A percentile compares a stretch with the other conserved stretches of the same genome.
Evolutionary conservation across 2,888 invertebrate genomes (phyloP).

Genomic region (Trichopoda pennipes): DNA sequence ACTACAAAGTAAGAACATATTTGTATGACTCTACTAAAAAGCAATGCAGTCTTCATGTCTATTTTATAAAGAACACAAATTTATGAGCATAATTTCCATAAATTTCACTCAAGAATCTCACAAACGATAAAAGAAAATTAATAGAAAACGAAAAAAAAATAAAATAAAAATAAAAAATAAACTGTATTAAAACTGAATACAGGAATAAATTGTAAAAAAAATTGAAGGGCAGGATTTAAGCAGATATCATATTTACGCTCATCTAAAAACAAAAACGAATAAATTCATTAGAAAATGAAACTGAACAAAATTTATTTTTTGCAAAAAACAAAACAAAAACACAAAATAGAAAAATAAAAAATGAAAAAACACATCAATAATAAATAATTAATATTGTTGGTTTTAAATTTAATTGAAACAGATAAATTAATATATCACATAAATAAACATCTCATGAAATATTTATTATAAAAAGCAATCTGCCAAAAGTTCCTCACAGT

Average conservation of each 20-base stretch:
- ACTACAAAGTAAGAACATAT: background rate
- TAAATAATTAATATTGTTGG: background rate
- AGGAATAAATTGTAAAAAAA: background rate
- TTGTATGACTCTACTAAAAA: constrained; percentile 11
- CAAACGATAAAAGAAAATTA: constrained; percentile 28
- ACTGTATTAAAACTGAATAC: background rate
- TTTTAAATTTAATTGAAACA: background rate
- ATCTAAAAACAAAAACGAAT: background rate
- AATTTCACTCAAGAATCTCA: constrained; percentile 22
- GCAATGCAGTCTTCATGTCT: constrained; percentile 19
- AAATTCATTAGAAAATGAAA: background rate
- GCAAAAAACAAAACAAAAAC: background rate
- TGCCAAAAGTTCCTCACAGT: background rate
- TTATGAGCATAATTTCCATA: constrained; percentile 47
- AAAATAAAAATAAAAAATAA: background rate
- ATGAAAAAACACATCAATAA: background rate
- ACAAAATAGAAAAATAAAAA: background rate
- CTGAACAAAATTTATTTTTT: background rate
- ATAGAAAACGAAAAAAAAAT: constrained; percentile 17
- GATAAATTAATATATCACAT: background rate
- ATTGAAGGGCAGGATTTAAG: background rate
- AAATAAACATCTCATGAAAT: background rate
- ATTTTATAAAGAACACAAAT: constrained; percentile 26
- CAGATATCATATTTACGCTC: background rate
- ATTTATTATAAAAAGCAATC: background rate